Evolutionary conservation across 2,888 invertebrate species (phyloP).

Genomic region (Drosophila lacicola): DNA sequence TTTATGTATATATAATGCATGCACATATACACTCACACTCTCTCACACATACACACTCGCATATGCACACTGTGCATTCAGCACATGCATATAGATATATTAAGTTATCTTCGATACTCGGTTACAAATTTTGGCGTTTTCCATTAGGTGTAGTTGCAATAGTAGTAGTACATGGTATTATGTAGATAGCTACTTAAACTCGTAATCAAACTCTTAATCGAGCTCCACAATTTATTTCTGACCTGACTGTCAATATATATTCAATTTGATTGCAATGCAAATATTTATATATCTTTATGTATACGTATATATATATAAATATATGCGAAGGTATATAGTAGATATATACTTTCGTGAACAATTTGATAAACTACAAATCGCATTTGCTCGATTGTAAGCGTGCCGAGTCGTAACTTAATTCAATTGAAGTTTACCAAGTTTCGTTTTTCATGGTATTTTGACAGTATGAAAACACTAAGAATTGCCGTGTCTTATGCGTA

Average conservation of each 20-base stretch:
- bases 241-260: conserved; percentile 29
- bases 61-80: background rate
- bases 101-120: conserved; percentile 27
- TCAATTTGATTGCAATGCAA: conserved; percentile 40
- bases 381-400: conserved; percentile 26
- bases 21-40: conserved; percentile 14
- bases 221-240: conserved; percentile 22
- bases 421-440: background rate
- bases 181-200: conserved; percentile 26
- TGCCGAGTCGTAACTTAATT: conserved; percentile 30
- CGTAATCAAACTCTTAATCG: conserved; percentile 6
- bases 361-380: conserved; percentile 26
- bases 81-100: background rate
- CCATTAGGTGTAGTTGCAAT: conserved; percentile 35
- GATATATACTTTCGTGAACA: conserved; percentile 25
- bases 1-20: background rate
- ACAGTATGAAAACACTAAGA: conserved; percentile 37
- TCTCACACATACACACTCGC: conserved; percentile 1
- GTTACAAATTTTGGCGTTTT: conserved; percentile 41
- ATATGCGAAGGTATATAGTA: conserved; percentile 10
- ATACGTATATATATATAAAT: conserved; percentile 10
- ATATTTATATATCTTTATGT: conserved; percentile 20
- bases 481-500: conserved; percentile 33
- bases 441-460: conserved; percentile 6
- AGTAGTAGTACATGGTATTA: conserved; percentile 28